Evolutionary conservation across 1,140 invertebrate genomes (phyloP), one percentile per base, ranked within the genome.

Genomic region (Lineus longissimus): DNA sequence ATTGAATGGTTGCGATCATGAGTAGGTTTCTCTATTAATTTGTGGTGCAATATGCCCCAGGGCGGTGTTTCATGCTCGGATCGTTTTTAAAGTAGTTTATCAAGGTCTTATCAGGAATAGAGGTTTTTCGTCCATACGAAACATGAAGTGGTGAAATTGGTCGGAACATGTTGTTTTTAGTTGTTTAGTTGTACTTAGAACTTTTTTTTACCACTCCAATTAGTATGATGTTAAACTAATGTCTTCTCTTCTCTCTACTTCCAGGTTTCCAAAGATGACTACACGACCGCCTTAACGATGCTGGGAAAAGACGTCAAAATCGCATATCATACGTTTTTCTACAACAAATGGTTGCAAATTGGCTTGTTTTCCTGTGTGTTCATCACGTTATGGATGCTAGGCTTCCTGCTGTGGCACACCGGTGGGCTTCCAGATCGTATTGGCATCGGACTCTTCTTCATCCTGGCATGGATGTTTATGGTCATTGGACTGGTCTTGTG

Each of bases 291-390:
- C n/a, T n/a, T 51, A 51, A 27, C 47, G 9, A 7, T 4, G n/a
- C 47, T 51, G 6, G n/a, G 19, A 23, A 51, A 51, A 51, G 47
- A 51, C n/a, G 47, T 51, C 19, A 51, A 51, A 27, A 51, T 51
- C n/a, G 25, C 47, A 19, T 51, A 27, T 19, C 47, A 51, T 51
- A 51, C 47, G n/a, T 19, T 51, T 23, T 51, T 51, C 47, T 51
- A 51, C 47, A 51, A 51, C 25, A 51, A 51, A 51, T 51, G 47
- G 47, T n/a, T 51, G 25, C 47, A 51, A n/a, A 51, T 51, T n/a
- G 47, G 47, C 9, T n/a, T 27, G 6, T 51, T 51, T 51, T 51
- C 47, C 6, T 27, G n/a, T 9, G 25, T 51, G 4, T 51, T 51
- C 25, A 19, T 51, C 19, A 51, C 47, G n/a, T 27, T 51, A n/a